phyloP scores from a whole-genome alignment of 2,888 invertebrate genomes.

The Tenthredo scrophulariae region DNA sequence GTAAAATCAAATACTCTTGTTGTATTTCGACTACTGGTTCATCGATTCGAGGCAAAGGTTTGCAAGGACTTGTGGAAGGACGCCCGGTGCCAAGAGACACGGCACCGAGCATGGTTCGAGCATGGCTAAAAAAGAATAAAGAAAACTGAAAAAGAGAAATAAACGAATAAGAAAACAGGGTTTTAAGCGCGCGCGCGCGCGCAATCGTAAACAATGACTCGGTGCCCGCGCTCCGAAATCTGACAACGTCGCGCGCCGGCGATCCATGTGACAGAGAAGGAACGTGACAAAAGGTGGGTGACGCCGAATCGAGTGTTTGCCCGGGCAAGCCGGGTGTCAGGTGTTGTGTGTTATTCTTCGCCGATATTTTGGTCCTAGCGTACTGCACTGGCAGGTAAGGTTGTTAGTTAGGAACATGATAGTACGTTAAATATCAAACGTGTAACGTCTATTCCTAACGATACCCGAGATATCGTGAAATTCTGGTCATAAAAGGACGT shows the following conservation, averaged over 20 bases:
- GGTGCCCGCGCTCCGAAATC: slow-evolving; percentile 50
- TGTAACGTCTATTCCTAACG: slow-evolving; percentile 32
- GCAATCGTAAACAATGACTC: slow-evolving; percentile 68
- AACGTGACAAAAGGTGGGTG: slow-evolving; percentile 77
- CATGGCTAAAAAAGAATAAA: background rate
- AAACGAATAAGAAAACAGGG: slow-evolving; percentile 2
- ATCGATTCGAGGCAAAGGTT: slow-evolving; percentile 13
- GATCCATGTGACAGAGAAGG: slow-evolving; percentile 77
- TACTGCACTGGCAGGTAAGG: slow-evolving; percentile 64
- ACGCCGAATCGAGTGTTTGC: slow-evolving; percentile 75
- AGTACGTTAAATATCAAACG: slow-evolving; percentile 22
- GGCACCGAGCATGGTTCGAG: slow-evolving; percentile 9
- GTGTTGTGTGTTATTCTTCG: slow-evolving; percentile 63
- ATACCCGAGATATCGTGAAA: slow-evolving; percentile 44
- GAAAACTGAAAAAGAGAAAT: background rate
- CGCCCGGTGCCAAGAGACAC: background rate
- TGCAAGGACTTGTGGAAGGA: slow-evolving; percentile 5
- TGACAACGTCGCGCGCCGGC: slow-evolving; percentile 57
- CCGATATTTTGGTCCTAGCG: slow-evolving; percentile 61
- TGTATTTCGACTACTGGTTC: background rate
- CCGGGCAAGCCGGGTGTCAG: slow-evolving; percentile 75
- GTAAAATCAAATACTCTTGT: background rate
- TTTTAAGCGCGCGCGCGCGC: slow-evolving; percentile 64
- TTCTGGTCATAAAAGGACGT: slow-evolving; percentile 53
- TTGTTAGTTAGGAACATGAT: background rate